Evolutionary conservation across 2,888 invertebrate genomes (phyloP), one percentile per base, ranked within the genome.

Genomic region (Nasonovia ribisnigri): DNA sequence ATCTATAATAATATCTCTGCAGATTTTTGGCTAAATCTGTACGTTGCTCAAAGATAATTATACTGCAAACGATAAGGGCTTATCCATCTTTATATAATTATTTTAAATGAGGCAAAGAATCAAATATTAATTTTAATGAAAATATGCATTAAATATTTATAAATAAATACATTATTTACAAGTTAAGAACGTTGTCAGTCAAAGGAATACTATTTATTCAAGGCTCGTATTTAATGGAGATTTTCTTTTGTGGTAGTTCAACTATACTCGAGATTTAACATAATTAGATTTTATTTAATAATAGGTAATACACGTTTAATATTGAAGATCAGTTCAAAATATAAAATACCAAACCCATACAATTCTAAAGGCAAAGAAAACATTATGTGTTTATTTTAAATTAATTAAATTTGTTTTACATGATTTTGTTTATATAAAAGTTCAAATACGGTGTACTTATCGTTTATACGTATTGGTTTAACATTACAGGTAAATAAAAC

Each of bases 151-250:
- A 77, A 36, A 77, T 36, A 77, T 77, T 36, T 77, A 36, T 36
- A 77, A 36, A 77, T 77, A 1, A 77, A 77, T 77, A 36, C 36
- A 36, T 77, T 36, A 77, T 77, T 77, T 20, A 77, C 20, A 36
- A 77, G 24, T 77, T 77, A 36, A 77, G 36, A 77, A 77, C 77
- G 36, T 77, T 36, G 77, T 36, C 36, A 20, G 16, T 77, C 77
- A 77, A 77, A 77, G 77, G 77, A 77, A 77, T 77, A 77, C 77
- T 42, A 77, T 77, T 77, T 77, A 8, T 77, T 77, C 36, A 77
- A 77, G 77, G 20, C 8, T 77, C 36, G 20, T 77, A 20, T 77
- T 77, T 77, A 77, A 77, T 77, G 77, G 20, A 77, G 77, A 77
- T 77, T 77, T 77, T 77, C 20, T 77, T 77, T 77, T 77, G 36